Evolutionary conservation across 2,797 vertebrate species (phyloP).

Genomic region (Florisuga fusca): DNA sequence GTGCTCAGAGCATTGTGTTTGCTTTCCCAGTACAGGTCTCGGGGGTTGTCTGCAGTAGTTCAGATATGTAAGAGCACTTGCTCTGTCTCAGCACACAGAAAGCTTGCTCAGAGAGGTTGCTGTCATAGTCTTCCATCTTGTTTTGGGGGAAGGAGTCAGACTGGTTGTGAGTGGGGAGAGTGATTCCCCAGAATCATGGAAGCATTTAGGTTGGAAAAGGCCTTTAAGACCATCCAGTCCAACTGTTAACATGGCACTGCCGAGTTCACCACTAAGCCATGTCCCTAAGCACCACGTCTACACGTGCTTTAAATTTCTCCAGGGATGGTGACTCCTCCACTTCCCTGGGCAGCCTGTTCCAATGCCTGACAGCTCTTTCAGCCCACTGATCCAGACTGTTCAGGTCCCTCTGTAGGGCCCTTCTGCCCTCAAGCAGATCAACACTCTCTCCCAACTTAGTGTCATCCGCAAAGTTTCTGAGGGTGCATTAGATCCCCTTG

Average conservation of each 20-base stretch:
- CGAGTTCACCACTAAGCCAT: background rate
- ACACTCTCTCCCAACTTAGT: too few relatives aligned
- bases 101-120: background rate
- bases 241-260: background rate
- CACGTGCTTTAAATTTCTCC: background rate
- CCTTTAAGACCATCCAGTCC: background rate
- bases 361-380: background rate
- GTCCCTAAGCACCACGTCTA: background rate
- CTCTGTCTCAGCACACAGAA: background rate
- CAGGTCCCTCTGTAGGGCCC: too few relatives aligned
- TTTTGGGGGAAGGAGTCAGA: background rate
- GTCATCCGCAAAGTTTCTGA: too few relatives aligned
- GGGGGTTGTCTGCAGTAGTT: background rate
- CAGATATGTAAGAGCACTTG: background rate
- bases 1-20: constrained; percentile 35
- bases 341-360: background rate
- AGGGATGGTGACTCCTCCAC: background rate
- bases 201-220: background rate
- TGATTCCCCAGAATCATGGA: background rate
- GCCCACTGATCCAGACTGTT: too few relatives aligned
- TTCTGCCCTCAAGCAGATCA: too few relatives aligned
- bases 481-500: too few relatives aligned
- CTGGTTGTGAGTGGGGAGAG: background rate
- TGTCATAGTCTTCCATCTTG: accelerated
- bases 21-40: background rate